phyloP scores from a whole-genome alignment of 1,140 invertebrate genomes.

The Heliconius eleuchia region DNA sequence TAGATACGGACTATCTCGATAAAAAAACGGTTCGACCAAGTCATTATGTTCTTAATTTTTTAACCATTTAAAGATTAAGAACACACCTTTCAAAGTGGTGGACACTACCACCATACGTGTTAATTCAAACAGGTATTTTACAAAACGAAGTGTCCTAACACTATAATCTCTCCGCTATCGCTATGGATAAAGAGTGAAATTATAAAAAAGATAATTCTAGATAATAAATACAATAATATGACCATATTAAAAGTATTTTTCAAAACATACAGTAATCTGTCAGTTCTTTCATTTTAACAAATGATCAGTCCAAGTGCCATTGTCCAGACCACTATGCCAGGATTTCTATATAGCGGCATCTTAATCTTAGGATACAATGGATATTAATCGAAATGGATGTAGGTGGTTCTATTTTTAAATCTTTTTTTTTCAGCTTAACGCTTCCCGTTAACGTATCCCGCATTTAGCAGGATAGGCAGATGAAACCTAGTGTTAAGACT shows the following conservation, averaged over 20 bases:
- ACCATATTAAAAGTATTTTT: not conserved
- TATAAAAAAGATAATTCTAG: too few species aligned
- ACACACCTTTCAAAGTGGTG: too few species aligned
- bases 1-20: too few species aligned
- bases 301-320: slow-evolving; percentile 16
- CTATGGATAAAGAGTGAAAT: too few species aligned
- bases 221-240: not conserved
- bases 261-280: slow-evolving; percentile 20
- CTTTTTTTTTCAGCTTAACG: not conserved
- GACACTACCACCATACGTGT: too few species aligned
- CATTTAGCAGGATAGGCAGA: not conserved
- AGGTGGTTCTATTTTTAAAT: not conserved
- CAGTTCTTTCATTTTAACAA: slow-evolving; percentile 25
- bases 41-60: too few species aligned
- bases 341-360: slow-evolving; percentile 48
- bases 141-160: too few species aligned
- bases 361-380: slow-evolving; percentile 62
- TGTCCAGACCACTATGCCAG: slow-evolving; percentile 24
- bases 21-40: too few species aligned
- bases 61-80: too few species aligned
- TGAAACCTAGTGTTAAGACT: not conserved
- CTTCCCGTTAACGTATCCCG: not conserved
- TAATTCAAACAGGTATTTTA: too few species aligned
- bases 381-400: not conserved
- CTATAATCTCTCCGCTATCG: too few species aligned